Evolutionary conservation across 2,113 vertebrate genomes (phyloP).

Genomic region (Lophochroa leadbeateri): DNA sequence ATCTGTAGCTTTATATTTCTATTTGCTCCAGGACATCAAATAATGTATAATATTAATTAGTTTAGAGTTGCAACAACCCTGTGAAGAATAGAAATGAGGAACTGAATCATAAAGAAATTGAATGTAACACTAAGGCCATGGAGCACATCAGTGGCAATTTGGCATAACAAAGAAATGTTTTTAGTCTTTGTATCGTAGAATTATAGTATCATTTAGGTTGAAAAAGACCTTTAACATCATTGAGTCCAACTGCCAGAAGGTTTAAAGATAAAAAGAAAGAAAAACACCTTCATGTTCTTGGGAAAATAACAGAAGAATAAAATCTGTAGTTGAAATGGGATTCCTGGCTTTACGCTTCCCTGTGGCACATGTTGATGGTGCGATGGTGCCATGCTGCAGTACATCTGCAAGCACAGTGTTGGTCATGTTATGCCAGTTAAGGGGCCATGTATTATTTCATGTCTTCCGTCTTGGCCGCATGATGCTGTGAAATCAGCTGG

Average conservation of each 20-base stretch:
- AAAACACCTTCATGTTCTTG: not conserved
- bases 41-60: not conserved
- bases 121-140: not conserved
- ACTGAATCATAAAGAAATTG: not conserved
- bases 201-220: not conserved
- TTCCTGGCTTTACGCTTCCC: not conserved
- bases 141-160: not conserved
- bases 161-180: not conserved
- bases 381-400: not conserved
- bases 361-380: not conserved
- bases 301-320: slow-evolving; percentile 12
- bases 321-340: not conserved
- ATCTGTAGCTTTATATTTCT: not conserved
- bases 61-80: not conserved
- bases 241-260: not conserved
- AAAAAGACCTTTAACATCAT: too few relatives aligned
- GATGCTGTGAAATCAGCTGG: not conserved
- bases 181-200: not conserved
- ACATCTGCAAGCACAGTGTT: not conserved
- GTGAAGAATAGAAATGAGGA: not conserved
- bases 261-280: not conserved
- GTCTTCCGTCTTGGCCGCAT: not conserved
- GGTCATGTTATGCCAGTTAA: not conserved
- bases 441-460: not conserved
- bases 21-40: not conserved